phyloP scores from a whole-genome alignment of 2,888 invertebrate species.

The Phasia obesa region DNA sequence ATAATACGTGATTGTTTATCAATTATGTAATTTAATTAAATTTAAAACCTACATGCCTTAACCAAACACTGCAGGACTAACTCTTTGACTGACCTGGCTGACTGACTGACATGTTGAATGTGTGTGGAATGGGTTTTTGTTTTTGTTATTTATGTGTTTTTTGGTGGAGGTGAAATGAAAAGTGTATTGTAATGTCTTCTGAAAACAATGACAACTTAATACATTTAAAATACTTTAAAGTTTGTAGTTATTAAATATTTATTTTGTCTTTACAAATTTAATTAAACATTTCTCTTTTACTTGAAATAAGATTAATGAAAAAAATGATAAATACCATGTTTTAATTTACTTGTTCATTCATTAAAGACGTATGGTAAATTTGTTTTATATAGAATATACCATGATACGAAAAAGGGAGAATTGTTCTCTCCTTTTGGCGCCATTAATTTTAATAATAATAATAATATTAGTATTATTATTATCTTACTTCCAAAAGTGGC shows the following conservation, averaged over 20 bases:
- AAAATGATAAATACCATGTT: no score
- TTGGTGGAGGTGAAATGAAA: not conserved
- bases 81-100: not conserved
- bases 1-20: slow-evolving; percentile 57
- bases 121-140: slow-evolving; percentile 23
- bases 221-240: not conserved
- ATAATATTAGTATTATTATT: no score
- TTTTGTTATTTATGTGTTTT: slow-evolving; percentile 16
- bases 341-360: no score
- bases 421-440: no score
- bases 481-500: no score
- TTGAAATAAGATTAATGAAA: no score
- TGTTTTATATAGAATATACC: no score
- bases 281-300: no score
- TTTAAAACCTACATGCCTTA: slow-evolving; percentile 53
- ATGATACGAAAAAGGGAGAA: no score
- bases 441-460: no score
- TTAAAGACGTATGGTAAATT: no score
- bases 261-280: no score
- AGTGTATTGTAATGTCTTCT: not conserved
- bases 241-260: not conserved
- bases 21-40: slow-evolving; percentile 63
- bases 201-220: not conserved
- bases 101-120: slow-evolving; percentile 23
- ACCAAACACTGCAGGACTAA: slow-evolving; percentile 32